Percentiles rank a stretch among this genome's conserved stretches.
phyloP scores from a whole-genome alignment of 2,797 vertebrate genomes.

The Girardinus metallicus region DNA sequence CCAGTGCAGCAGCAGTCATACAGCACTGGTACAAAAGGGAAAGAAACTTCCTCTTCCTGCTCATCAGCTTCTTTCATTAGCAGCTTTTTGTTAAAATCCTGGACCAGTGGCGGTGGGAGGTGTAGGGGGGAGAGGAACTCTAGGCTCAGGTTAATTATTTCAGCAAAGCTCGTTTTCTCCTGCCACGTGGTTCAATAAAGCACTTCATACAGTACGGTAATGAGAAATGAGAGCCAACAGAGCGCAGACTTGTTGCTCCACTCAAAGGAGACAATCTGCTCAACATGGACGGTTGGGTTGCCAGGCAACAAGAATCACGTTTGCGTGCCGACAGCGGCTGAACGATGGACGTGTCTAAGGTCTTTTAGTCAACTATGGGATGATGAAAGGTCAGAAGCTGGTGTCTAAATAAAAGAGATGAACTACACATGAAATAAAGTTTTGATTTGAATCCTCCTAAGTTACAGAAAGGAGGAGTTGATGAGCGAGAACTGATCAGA shows the following conservation, averaged over 20 bases:
- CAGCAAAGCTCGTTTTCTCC: slow-evolving; percentile 59
- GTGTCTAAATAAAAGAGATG: slow-evolving; percentile 6
- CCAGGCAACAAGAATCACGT: slow-evolving; percentile 75
- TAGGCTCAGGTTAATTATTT: slow-evolving; percentile 60
- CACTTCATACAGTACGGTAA: slow-evolving; percentile 65
- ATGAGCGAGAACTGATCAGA: not conserved
- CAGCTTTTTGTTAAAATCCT: slow-evolving; percentile 31
- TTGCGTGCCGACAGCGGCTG: slow-evolving; percentile 65
- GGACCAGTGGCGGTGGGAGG: slow-evolving; percentile 27
- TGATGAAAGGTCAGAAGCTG: slow-evolving; percentile 12
- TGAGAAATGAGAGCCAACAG: slow-evolving; percentile 70
- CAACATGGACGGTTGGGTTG: slow-evolving; percentile 70
- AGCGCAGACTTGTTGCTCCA: slow-evolving; percentile 62
- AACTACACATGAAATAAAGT: not conserved
- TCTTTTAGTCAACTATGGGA: slow-evolving; percentile 36
- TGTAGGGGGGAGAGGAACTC: slow-evolving; percentile 12
- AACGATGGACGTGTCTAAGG: slow-evolving; percentile 29
- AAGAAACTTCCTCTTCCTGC: slow-evolving; percentile 41
- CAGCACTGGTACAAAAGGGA: slow-evolving; percentile 22
- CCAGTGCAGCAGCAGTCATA: slow-evolving; percentile 9
- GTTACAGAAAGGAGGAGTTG: not conserved
- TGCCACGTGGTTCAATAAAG: slow-evolving; percentile 55
- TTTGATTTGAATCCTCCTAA: not conserved
- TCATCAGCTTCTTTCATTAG: slow-evolving; percentile 41
- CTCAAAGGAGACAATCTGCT: slow-evolving; percentile 60